Conservation (phyloP, 2,797 vertebrate genomes). For the Phataginus tetradactyla region DNA sequence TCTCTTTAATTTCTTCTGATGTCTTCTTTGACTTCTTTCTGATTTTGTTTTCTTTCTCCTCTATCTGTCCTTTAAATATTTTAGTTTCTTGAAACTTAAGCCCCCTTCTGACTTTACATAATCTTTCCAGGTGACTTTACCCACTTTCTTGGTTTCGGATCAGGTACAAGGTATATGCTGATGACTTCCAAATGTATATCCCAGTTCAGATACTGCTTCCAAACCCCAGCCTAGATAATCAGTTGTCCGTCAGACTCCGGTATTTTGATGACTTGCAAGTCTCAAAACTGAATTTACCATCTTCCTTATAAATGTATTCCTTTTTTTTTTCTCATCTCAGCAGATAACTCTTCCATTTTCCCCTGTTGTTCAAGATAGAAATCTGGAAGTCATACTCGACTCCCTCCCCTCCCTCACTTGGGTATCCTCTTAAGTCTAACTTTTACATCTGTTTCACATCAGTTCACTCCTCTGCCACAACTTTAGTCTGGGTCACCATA, state of each 20-base stretch:
- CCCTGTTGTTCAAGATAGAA: not conserved
- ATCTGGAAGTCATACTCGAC: not conserved
- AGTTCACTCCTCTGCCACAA: not conserved
- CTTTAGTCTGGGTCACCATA: not conserved
- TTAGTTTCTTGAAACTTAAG: not conserved
- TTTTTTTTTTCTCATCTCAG: not conserved
- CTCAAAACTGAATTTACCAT: constrained; percentile 11
- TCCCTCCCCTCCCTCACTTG: not conserved
- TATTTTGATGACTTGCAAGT: not conserved
- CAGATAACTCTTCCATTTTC: not conserved
- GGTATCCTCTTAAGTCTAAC: not conserved
- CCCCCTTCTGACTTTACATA: not conserved
- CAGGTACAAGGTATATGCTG: not conserved
- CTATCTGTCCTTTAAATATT: not conserved
- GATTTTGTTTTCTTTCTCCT: not conserved
- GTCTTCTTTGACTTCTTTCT: not conserved
- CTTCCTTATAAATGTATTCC: not conserved
- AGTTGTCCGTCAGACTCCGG: not conserved
- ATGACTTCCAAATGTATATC: not conserved
- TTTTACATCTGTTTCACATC: constrained; percentile 23
- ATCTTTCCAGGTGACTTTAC: not conserved
- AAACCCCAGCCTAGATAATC: not conserved
- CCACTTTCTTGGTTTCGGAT: not conserved
- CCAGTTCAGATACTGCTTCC: not conserved
- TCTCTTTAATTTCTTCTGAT: not conserved